phyloP scores from a whole-genome alignment of 2,888 invertebrate genomes.

The Nephrotoma guestfalica region DNA sequence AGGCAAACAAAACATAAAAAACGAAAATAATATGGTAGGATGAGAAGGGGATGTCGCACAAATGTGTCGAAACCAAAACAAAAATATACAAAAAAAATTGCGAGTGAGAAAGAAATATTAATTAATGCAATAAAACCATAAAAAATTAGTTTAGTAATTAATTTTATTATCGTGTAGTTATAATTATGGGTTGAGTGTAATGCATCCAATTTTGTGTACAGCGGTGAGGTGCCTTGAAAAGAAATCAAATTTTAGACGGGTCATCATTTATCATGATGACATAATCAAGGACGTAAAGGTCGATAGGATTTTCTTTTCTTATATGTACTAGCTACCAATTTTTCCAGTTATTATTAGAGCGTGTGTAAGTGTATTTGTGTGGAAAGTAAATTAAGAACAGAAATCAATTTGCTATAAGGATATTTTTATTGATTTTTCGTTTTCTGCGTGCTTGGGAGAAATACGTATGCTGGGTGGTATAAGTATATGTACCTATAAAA shows the following conservation, averaged over 20 bases:
- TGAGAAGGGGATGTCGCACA: not conserved
- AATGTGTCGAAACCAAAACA: not conserved
- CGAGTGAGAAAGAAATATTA: not conserved
- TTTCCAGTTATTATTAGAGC: too few species aligned
- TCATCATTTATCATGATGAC: not conserved
- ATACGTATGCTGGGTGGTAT: not conserved
- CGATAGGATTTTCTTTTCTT: not conserved
- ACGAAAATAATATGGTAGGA: not conserved
- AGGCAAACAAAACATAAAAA: not conserved
- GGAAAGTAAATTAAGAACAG: not conserved
- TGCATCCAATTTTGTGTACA: too few species aligned
- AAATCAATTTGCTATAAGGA: not conserved
- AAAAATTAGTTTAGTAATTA: not conserved
- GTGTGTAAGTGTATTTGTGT: too few species aligned
- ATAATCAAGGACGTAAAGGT: not conserved
- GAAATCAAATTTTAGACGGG: not conserved
- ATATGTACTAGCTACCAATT: too few species aligned
- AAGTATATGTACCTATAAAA: not conserved
- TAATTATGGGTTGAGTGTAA: too few species aligned
- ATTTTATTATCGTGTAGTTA: too few species aligned
- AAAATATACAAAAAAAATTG: not conserved
- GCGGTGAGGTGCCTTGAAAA: too few species aligned
- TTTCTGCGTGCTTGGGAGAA: not conserved
- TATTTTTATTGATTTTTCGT: not conserved
- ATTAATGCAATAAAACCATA: not conserved